phyloP scores from a whole-genome alignment of 2,888 invertebrate species.

The Caenorhabditis sulstoni region DNA sequence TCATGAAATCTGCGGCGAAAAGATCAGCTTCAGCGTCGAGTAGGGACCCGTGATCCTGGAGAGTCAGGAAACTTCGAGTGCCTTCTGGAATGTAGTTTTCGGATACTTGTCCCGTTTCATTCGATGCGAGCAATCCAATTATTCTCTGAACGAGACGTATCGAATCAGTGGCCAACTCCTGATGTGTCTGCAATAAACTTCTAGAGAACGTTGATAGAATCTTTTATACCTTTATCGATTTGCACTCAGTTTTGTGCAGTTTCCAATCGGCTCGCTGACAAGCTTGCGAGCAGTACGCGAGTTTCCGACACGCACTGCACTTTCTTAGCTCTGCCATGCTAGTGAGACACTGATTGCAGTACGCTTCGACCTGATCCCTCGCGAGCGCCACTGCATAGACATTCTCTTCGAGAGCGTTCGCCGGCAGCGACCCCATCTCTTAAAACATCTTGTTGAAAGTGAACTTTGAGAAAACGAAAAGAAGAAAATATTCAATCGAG shows the following conservation, averaged over 20 bases:
- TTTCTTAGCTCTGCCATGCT: slow-evolving; percentile 23
- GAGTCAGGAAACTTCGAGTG: slow-evolving; percentile 24
- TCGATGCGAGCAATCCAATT: background rate
- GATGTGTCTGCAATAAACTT: slow-evolving; percentile 1
- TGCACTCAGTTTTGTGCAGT: slow-evolving; percentile 55
- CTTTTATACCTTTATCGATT: slow-evolving; percentile 29
- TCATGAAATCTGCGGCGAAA: slow-evolving; percentile 13
- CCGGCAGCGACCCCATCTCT: slow-evolving; percentile 9
- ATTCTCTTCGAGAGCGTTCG: slow-evolving; percentile 17
- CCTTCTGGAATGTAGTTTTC: slow-evolving; percentile 15
- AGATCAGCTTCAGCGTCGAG: slow-evolving; percentile 9
- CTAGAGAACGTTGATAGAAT: too few relatives aligned
- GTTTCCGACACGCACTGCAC: slow-evolving; percentile 44
- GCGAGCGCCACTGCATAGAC: slow-evolving; percentile 33
- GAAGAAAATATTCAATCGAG: slow-evolving; percentile 18
- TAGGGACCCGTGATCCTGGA: slow-evolving; percentile 2
- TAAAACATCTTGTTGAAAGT: background rate
- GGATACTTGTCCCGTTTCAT: slow-evolving; percentile 27
- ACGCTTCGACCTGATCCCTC: slow-evolving; percentile 17
- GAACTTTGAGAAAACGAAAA: too few relatives aligned
- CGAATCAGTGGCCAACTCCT: slow-evolving; percentile 19
- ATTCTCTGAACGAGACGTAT: slow-evolving; percentile 50
- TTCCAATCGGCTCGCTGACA: slow-evolving; percentile 58
- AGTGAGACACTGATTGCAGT: slow-evolving; percentile 49
- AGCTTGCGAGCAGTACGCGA: slow-evolving; percentile 49